Base-by-base conservation (phyloP, 2,888 invertebrate genomes). In the Eilema depressum region DNA sequence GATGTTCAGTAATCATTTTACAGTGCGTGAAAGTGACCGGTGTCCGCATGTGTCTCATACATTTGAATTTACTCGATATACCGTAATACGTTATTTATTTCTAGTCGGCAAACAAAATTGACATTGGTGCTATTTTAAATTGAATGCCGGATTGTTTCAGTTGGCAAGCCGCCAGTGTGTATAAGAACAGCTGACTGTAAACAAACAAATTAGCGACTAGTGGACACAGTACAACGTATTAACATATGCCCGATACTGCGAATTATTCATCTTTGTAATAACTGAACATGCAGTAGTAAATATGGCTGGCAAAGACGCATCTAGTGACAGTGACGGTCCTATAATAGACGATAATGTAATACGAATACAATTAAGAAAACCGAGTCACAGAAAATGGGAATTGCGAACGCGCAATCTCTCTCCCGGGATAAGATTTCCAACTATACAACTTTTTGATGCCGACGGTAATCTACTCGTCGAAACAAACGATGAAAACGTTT, bases 381-480 rank as follows among this genome's bases (percentile, higher is more conserved):
- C 96, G 64, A 94, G 91, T 84, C 95, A 96, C 79, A 96, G 96
- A 91, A 96, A 96, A 90, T 97, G 96, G 96, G 96, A 96, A 88
- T 88, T 97, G 77, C 95, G 96, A 62, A 96, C 96, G 57, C 95
- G 96, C 79, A 96, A 96, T 89, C 96, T 96, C 70, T 96, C 96
- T 70, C 96, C 96, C 59, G 95, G 96, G 82, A 93, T 96, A 76
- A 90, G 90, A 82, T 94, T 96, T 80, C 96, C 96, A 47, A 95
- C 95, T 71, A 96, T 97, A 87, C 96, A 96, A 88, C 95, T 97
- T 77, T 96, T 96, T 87, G 96, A 96, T 91, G 95, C 96, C 85
- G 96, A 96, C 80, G 96, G 96, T 78, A 95, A 96, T 88, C 92
- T 96, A 68, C 92, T 96, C 77, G 93, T 96, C 37, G 96, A 96